Evolutionary conservation across 2,888 invertebrate species (phyloP), one percentile per base, ranked within the genome.

Genomic region (Nebria brevicollis): DNA sequence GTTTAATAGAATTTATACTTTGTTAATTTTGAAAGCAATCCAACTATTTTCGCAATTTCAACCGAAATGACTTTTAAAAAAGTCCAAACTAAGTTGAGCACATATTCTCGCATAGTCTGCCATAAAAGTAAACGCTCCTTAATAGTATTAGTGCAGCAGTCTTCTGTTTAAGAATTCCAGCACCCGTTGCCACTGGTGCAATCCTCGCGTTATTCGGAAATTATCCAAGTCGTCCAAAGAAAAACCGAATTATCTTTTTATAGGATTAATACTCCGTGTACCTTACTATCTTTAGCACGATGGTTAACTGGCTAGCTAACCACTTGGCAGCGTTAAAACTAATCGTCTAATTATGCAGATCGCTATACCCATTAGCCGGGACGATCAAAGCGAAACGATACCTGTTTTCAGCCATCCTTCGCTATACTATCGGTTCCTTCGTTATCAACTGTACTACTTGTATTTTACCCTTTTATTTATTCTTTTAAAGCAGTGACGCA

Each of bases 271-370:
- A 34, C 73, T 42, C n/a, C 72, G 26, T 64, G 26, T 72, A 72
- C 64, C 64, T 15, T 72, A 66, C 65, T 78, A 78, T 78, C 78
- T 68, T 34, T 15, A 78, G 54, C 54, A 0, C 54, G 73, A 78
- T 78, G 66, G 41, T 77, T 78, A 78, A 78, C 78, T 72, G 43
- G 72, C 78, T 78, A 78, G 72, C 78, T 78, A 78, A 78, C 78
- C 78, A 78, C 78, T 78, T 66, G 54, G 66, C 54, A 64, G 41
- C 70, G 75, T 75, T 80, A 75, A 80, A 80, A 80, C 80, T 80
- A 80, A 80, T 75, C 80, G 70, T 75, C 80, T 80, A 80, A 80
- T 80, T 80, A 80, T 80, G 80, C 70, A 80, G 80, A 80, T 80
- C 75, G 68, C 75, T 42, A 41, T 11, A 43, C 7, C 65, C 80